phyloP scores from a whole-genome alignment of 1,140 invertebrate species.

The Drosophila erecta region DNA sequence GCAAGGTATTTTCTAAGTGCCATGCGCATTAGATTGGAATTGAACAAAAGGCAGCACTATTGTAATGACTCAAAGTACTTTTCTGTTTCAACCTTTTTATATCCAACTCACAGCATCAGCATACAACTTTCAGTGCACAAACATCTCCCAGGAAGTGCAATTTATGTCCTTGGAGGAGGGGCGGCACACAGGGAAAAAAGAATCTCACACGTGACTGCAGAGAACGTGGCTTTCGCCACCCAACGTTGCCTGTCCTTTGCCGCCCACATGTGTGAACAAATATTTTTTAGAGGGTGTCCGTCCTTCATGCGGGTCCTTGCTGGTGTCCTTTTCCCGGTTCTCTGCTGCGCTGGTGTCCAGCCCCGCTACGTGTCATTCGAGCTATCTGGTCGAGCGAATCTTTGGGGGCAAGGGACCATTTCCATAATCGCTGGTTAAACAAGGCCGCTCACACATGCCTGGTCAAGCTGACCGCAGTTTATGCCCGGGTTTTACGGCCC shows the following conservation, averaged over 20 bases:
- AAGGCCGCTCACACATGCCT: conserved; percentile 59
- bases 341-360: conserved; percentile 25
- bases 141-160: conserved; percentile 52
- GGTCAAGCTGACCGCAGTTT: conserved; percentile 71
- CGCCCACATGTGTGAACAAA: conserved; percentile 77
- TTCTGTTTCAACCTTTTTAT: too few species aligned
- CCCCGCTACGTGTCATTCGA: conserved; percentile 76
- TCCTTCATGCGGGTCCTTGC: conserved; percentile 65
- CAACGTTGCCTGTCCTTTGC: not conserved
- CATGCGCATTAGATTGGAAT: too few species aligned
- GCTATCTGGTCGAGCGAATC: conserved; percentile 73
- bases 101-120: too few species aligned
- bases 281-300: conserved; percentile 78
- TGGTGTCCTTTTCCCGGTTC: conserved; percentile 21
- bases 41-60: too few species aligned
- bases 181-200: conserved; percentile 14
- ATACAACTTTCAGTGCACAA: conserved; percentile 9
- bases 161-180: conserved; percentile 61
- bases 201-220: conserved; percentile 73
- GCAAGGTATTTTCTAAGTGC: too few species aligned
- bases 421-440: conserved; percentile 83
- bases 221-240: conserved; percentile 19
- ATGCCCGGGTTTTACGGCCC: conserved; percentile 55
- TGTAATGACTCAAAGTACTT: too few species aligned
- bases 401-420: conserved; percentile 55